Evolutionary conservation across 1,140 invertebrate genomes (phyloP), one percentile per base, ranked within the genome.

Genomic region (Phymastichus coffea): DNA sequence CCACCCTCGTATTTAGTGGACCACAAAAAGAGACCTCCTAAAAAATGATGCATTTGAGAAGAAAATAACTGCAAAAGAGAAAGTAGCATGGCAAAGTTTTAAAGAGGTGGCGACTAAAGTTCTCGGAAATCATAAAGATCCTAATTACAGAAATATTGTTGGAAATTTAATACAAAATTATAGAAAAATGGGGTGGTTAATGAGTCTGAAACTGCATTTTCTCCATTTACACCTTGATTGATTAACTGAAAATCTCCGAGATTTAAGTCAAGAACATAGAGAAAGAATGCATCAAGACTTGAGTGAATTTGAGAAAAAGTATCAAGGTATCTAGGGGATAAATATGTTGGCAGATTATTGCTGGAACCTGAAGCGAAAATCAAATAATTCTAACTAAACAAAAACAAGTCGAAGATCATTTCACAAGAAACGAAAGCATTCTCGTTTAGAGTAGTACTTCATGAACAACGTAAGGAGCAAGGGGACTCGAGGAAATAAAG

Each of bases 81-180:
- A 40, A 8, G 37, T 4, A 40, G 6, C 6, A 6, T 40, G 15
- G 15, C 8, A n/a, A 40, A 40, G 15, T 20, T 20, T 10, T 15
- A 44, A 19, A 10, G 41, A 20, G 22, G 41, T 44, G 20, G 4
- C 41, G 17, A 44, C 17, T 22, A 19, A 44, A 23, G 17, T 44
- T 44, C 22, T 44, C 9, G 41, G 22, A 19, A 44, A 44, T 44
- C 8, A 44, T 23, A 20, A 44, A 44, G 41, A 44, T 15, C 41
- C 41, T 23, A 9, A 44, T 44, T 44, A 44, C n/a, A 44, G n/a
- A 44, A 44, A 23, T 44, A 44, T 22, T n/a, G n/a, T n/a, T n/a
- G n/a, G 15, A 40, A 40, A 40, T 17, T 40, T 40, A 40, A 10
- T 40, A 8, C 10, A 40, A 40, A 40, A 40, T 40, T n/a, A 8